phyloP scores from a whole-genome alignment of 1,140 invertebrate species.

The Babylonia areolata region DNA sequence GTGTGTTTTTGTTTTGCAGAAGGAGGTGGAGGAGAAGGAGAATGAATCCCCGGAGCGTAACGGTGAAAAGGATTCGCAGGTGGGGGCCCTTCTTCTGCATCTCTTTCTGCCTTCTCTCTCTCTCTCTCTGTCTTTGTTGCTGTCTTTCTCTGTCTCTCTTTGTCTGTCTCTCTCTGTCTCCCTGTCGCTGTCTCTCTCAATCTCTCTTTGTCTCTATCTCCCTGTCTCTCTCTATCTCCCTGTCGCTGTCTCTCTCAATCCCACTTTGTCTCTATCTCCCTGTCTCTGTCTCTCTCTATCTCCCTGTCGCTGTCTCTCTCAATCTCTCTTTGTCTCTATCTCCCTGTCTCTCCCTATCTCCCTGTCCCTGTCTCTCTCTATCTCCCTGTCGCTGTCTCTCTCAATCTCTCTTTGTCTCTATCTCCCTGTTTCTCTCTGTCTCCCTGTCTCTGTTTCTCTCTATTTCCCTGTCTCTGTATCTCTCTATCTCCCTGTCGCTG shows the following conservation, averaged over 20 bases:
- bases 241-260: too few species aligned
- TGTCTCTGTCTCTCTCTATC: too few species aligned
- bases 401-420: background rate
- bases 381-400: background rate
- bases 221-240: too few species aligned
- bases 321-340: too few species aligned
- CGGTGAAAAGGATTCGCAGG: slow-evolving; percentile 58
- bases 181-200: too few species aligned
- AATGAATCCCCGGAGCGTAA: slow-evolving; percentile 56
- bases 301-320: too few species aligned
- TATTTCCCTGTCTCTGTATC: background rate
- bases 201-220: too few species aligned
- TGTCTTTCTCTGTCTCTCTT: background rate
- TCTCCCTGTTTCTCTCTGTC: too few species aligned
- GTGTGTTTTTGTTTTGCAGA: slow-evolving; percentile 3
- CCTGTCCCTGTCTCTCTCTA: background rate
- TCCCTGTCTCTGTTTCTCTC: background rate
- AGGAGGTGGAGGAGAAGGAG: slow-evolving; percentile 58
- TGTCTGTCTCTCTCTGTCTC: background rate
- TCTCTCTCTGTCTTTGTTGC: background rate
- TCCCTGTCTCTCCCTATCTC: too few species aligned
- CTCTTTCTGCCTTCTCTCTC: too few species aligned
- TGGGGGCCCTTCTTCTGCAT: background rate
- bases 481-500: background rate
- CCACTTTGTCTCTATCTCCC: too few species aligned